Evolutionary conservation across 2,113 vertebrate species (phyloP).

Genomic region (Ictalurus punctatus): DNA sequence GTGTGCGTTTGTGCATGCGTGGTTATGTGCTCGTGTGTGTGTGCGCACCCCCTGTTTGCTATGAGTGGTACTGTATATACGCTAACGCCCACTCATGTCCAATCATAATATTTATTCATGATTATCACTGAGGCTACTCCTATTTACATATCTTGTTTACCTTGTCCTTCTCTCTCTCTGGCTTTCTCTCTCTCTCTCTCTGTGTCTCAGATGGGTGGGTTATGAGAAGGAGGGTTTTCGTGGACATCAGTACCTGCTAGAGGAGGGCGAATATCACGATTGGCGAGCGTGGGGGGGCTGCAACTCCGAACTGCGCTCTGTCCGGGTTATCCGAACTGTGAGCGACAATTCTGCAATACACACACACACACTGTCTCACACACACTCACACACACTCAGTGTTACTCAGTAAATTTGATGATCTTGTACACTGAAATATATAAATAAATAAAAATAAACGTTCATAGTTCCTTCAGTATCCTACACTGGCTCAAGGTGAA

Average conservation of each 20-base stretch:
- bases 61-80: not conserved
- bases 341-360: conserved; percentile 57
- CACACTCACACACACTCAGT: not conserved
- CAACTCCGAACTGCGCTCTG: conserved; percentile 78
- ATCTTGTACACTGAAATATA: not conserved
- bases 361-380: not conserved
- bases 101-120: not conserved
- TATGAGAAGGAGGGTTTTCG: conserved; percentile 92
- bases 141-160: not conserved
- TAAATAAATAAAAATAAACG: not conserved
- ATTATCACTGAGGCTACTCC: not conserved
- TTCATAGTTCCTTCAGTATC: not conserved
- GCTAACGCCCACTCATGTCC: not conserved
- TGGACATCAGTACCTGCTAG: conserved; percentile 93
- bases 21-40: no score
- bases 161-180: not conserved
- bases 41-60: no score
- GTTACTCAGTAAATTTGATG: no score
- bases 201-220: conserved; percentile 85
- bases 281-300: conserved; percentile 91
- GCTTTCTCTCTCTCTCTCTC: not conserved
- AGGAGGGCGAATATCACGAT: conserved; percentile 92
- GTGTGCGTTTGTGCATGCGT: no score
- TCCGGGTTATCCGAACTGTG: conserved; percentile 86
- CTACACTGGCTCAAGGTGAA: not conserved